These are phyloP conservation scores for Amphipoea lucens DNA, from an alignment of 2,888 invertebrate genomes.

Conservation along the genomic window DNA sequence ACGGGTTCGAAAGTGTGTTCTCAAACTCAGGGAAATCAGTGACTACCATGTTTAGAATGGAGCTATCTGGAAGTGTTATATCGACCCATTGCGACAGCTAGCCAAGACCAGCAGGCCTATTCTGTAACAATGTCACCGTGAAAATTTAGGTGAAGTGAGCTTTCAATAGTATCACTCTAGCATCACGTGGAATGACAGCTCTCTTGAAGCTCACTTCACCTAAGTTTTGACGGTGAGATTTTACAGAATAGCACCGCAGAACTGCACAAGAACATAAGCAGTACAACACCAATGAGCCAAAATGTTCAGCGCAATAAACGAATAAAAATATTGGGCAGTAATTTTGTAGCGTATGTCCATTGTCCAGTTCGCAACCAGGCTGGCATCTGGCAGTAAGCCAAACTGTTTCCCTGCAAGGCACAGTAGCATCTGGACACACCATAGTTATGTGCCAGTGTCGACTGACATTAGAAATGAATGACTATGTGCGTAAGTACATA, in stretches of 20 bases:
- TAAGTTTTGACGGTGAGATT: background rate
- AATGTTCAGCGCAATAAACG: conserved; percentile 53
- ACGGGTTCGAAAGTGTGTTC: background rate
- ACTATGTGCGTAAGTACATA: conserved; percentile 33
- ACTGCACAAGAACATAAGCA: background rate
- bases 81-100: background rate
- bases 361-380: conserved; percentile 63
- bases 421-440: conserved; percentile 67
- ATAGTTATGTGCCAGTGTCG: conserved; percentile 50
- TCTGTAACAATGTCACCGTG: too few species aligned
- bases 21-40: background rate
- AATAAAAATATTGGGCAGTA: conserved; percentile 71
- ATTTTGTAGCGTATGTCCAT: conserved; percentile 64
- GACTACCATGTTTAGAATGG: background rate
- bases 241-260: background rate
- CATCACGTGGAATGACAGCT: background rate
- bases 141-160: too few species aligned
- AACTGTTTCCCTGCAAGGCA: conserved; percentile 68
- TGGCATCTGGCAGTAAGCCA: conserved; percentile 79
- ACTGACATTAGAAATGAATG: conserved; percentile 48
- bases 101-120: background rate
- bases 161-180: too few species aligned
- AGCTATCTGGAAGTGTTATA: background rate
- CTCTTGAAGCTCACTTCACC: background rate
- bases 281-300: conserved; percentile 27